These are phyloP conservation scores for Tachysurus fulvidraco DNA, from an alignment of 2,113 vertebrate genomes.

Conservation along the genomic window DNA sequence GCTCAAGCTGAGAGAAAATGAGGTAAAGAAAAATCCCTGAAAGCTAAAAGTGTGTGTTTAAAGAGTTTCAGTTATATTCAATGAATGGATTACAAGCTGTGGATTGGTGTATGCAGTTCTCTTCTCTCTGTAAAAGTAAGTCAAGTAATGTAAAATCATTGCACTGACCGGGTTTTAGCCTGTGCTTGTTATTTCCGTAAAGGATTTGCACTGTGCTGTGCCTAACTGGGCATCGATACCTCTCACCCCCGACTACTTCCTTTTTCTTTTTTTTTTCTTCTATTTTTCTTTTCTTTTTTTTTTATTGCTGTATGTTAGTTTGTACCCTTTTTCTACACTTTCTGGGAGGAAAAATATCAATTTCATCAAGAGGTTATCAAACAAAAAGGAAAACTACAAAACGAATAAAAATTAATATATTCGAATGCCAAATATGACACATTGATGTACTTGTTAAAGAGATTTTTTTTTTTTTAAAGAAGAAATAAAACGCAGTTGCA, in stretches of 20 bases:
- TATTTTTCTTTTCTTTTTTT: neutral
- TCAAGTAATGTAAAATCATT: constrained; percentile 14
- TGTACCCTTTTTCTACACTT: constrained; percentile 20
- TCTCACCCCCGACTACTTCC: neutral
- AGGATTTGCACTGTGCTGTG: neutral
- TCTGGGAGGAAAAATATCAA: neutral
- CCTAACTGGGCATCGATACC: neutral
- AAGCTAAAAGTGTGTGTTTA: neutral
- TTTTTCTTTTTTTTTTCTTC: neutral
- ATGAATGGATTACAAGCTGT: neutral
- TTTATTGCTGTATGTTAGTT: neutral
- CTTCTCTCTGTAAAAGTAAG: neutral
- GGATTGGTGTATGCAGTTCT: neutral
- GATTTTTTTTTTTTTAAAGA: neutral
- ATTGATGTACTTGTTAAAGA: constrained; percentile 29
- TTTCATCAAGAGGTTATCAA: constrained; percentile 37
- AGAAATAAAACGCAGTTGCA: constrained; percentile 12
- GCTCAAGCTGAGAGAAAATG: neutral
- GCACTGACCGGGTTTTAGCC: neutral
- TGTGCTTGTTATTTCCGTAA: neutral
- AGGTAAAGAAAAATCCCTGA: neutral
- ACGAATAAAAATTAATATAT: neutral
- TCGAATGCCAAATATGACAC: neutral
- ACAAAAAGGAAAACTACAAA: constrained; percentile 5
- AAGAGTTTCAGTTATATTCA: neutral